These are phyloP conservation scores for Bombus pyrosoma DNA, from an alignment of 1,140 invertebrate species.

Conservation along the genomic window DNA sequence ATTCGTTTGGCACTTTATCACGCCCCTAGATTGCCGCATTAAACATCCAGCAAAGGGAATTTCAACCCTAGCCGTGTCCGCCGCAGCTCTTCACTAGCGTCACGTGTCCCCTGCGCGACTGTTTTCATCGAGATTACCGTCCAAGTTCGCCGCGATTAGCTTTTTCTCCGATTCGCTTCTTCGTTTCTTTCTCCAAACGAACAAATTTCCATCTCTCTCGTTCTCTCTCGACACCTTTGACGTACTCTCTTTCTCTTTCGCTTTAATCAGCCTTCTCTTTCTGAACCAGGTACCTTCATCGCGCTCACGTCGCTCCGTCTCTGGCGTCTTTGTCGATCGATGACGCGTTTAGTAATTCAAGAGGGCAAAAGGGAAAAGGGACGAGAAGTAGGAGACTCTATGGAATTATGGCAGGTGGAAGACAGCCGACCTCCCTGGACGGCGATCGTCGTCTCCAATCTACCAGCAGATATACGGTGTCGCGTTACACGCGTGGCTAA, in stretches of 20 bases:
- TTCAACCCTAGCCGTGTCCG: conserved; percentile 67
- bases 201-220: not conserved
- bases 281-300: not conserved
- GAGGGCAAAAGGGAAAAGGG: conserved; percentile 57
- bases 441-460: conserved; percentile 69
- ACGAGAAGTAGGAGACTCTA: conserved; percentile 53
- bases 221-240: not conserved
- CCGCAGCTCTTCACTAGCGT: conserved; percentile 7
- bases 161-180: not conserved
- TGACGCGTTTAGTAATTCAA: conserved; percentile 61
- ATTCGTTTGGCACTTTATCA: conserved; percentile 82
- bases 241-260: not conserved
- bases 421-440: conserved; percentile 77
- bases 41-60: conserved; percentile 83
- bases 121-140: conserved; percentile 1
- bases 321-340: conserved; percentile 45
- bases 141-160: not conserved
- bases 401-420: conserved; percentile 78
- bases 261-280: conserved; percentile 18
- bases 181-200: not conserved
- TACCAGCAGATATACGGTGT: conserved; percentile 73
- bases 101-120: not conserved
- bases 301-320: too few species aligned
- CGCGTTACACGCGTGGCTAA: conserved; percentile 73
- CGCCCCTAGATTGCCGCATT: conserved; percentile 82